Evolutionary conservation across 2,113 vertebrate species (phyloP).

Genomic region (Aplodontia rufa): DNA sequence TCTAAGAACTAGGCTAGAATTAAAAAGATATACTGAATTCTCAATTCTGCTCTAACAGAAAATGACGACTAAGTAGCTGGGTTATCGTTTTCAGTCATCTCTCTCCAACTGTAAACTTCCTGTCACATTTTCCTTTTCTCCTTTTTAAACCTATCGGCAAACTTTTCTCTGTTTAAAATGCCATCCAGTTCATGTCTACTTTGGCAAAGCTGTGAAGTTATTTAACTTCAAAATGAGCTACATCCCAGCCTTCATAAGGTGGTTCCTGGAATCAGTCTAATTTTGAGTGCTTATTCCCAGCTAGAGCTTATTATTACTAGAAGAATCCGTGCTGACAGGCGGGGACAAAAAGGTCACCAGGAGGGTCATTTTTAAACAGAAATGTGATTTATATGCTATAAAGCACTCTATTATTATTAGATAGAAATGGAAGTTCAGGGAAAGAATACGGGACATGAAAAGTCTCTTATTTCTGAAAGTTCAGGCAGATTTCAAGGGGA

Average conservation of each 20-base stretch:
- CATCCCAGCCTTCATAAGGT: constrained; percentile 26
- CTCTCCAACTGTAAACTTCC: not conserved
- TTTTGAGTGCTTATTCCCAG: constrained; percentile 59
- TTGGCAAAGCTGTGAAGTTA: constrained; percentile 52
- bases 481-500: constrained; percentile 59
- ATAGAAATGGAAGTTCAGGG: constrained; percentile 64
- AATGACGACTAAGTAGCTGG: not conserved
- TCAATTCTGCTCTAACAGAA: not conserved
- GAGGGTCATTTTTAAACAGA: constrained; percentile 78
- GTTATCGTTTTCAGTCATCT: not conserved
- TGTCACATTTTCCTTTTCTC: not conserved
- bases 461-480: constrained; percentile 69
- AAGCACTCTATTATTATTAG: constrained; percentile 78
- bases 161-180: constrained; percentile 33
- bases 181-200: not conserved
- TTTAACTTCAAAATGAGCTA: constrained; percentile 64
- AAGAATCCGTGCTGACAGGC: constrained; percentile 75
- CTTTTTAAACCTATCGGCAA: constrained; percentile 55
- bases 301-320: constrained; percentile 71
- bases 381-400: constrained; percentile 80
- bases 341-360: constrained; percentile 74
- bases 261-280: constrained; percentile 74
- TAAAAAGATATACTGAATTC: constrained; percentile 10
- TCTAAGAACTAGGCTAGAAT: not conserved
- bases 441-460: constrained; percentile 72